Base-by-base conservation (phyloP, 2,113 vertebrate genomes). In the Cephalophus harveyi region DNA sequence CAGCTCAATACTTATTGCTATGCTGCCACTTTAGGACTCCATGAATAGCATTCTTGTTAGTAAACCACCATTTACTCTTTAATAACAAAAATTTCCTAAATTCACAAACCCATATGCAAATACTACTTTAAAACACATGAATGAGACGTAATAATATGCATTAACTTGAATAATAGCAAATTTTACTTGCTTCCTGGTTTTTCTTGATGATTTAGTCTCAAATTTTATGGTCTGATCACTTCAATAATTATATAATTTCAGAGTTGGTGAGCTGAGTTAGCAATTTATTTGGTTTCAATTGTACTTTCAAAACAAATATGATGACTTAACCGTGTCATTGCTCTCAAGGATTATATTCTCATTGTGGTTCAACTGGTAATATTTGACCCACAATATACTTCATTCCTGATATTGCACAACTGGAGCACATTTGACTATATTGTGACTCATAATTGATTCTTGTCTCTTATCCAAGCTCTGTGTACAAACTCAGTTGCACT, bases 151-250 rank as follows among this genome's bases (percentile, higher is more conserved):
- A 27, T 67, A 67, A 64, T 64, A 55, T 10, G 8, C 36, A 92
- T 92, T 83, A 36, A 33, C 52, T 30, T 55, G 21, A 95, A 89
- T 10, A 85, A 60, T 36, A 90, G 50, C 7, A 74, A n/a, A 79
- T 74, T 52, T 60, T 95, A 93, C 86, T 94, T 97, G 89, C 89
- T 78, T 92, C 57, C 33, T 94, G 78, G 3, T 50, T 67, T 67
- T 67, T 60, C n/a, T 67, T 92, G 43, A 64, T 90, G 64, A 82
- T 57, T 55, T 88, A 87, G 2, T 91, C 7, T 94, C 36, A 76
- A 88, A 89, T 30, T 33, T n/a, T 81, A 54, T 64, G 12, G 11
- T 55, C 28, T 84, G 36, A 43, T 46, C 76, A 89, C 11, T 67
- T 76, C 92, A 64, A 82, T 57, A 76, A 25, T 55, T 48, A n/a